Conservation (phyloP, 2,888 invertebrate species). For the Drosophila subsilvestris region DNA sequence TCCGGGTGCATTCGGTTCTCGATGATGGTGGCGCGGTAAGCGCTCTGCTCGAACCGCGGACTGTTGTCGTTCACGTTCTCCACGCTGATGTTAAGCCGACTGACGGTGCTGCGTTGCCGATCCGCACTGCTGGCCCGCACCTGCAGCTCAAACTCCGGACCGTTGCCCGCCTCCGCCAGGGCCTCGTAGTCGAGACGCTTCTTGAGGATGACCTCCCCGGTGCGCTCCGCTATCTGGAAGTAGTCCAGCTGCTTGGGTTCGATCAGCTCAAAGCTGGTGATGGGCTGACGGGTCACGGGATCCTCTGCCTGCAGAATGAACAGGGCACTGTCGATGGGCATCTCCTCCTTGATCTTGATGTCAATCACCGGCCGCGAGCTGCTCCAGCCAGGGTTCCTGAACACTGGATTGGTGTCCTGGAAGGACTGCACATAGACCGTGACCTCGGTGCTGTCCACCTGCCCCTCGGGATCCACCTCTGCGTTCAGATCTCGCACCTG, state of each 20-base stretch:
- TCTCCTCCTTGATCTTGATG: conserved; percentile 90
- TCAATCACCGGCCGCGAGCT: conserved; percentile 88
- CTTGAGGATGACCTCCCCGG: conserved; percentile 90
- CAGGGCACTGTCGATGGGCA: conserved; percentile 89
- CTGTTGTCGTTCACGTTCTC: conserved; percentile 91
- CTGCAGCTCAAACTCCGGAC: conserved; percentile 84
- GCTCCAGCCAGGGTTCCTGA: conserved; percentile 90
- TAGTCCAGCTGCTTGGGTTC: conserved; percentile 85
- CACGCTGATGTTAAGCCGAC: conserved; percentile 89
- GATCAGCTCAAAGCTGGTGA: conserved; percentile 87
- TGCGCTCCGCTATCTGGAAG: conserved; percentile 87
- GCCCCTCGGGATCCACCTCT: conserved; percentile 87
- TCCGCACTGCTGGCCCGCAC: conserved; percentile 85
- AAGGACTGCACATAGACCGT: conserved; percentile 91
- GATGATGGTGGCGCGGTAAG: conserved; percentile 89
- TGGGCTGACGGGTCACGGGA: conserved; percentile 87
- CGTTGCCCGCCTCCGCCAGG: conserved; percentile 82
- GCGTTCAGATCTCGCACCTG: conserved; percentile 90
- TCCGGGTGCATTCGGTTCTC: conserved; percentile 89
- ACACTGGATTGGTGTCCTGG: conserved; percentile 90
- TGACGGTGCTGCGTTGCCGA: conserved; percentile 86
- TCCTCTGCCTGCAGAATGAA: conserved; percentile 89
- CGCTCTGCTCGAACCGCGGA: conserved; percentile 88
- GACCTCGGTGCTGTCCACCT: conserved; percentile 88
- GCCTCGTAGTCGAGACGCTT: conserved; percentile 91